phyloP scores from a whole-genome alignment of 1,140 invertebrate species.

The Stegodyphus mimosarum region DNA sequence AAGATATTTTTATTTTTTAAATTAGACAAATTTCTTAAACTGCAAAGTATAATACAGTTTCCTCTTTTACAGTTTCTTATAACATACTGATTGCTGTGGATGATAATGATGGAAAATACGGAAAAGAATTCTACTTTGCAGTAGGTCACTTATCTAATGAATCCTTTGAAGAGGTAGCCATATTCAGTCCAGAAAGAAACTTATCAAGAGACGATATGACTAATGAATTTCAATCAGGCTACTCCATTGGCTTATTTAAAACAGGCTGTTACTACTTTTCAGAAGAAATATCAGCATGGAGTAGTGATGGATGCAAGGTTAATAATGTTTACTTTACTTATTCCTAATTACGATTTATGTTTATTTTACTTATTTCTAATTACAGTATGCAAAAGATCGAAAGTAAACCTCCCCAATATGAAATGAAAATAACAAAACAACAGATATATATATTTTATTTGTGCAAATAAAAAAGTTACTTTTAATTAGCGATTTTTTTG shows the following conservation, averaged over 20 bases:
- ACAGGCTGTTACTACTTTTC: slow-evolving; percentile 55
- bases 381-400: too few relatives aligned
- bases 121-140: slow-evolving; percentile 38
- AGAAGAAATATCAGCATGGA: slow-evolving; percentile 39
- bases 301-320: slow-evolving; percentile 43
- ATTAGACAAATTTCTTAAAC: too few relatives aligned
- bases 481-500: too few relatives aligned
- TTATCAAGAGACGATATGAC: slow-evolving; percentile 45
- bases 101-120: background rate
- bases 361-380: too few relatives aligned
- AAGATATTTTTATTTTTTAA: too few relatives aligned
- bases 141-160: slow-evolving; percentile 17
- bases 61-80: background rate
- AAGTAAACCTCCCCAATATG: too few relatives aligned
- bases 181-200: background rate
- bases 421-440: too few relatives aligned
- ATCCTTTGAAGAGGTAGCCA: background rate
- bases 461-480: too few relatives aligned
- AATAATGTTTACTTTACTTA: background rate
- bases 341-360: background rate
- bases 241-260: slow-evolving; percentile 32
- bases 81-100: slow-evolving; percentile 18
- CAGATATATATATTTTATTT: too few relatives aligned
- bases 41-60: background rate
- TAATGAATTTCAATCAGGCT: slow-evolving; percentile 18